A percentile compares a stretch with the other conserved stretches of the same genome.
phyloP scores from a whole-genome alignment of 2,797 vertebrate species.

The Eupleurogrammus muticus region DNA sequence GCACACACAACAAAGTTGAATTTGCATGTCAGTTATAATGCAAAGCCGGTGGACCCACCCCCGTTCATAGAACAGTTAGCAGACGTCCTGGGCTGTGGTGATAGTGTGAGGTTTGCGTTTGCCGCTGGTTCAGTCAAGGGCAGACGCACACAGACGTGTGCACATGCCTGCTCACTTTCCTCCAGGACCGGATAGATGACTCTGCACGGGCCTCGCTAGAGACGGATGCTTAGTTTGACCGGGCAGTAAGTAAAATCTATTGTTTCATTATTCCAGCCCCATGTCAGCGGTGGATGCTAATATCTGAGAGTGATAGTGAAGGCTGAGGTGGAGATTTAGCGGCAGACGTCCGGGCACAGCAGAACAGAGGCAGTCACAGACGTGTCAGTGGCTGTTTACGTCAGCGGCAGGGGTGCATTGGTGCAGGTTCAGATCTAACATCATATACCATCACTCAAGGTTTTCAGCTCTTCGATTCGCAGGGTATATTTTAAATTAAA shows the following conservation, averaged over 20 bases:
- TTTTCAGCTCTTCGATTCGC: conserved; percentile 29
- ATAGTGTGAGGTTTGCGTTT: conserved; percentile 70
- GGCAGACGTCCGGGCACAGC: conserved; percentile 39
- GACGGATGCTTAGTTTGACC: conserved; percentile 72
- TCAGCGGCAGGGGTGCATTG: conserved; percentile 16
- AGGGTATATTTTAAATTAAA: conserved; percentile 25
- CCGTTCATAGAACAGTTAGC: conserved; percentile 69
- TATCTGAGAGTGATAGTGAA: conserved; percentile 64
- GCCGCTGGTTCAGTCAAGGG: conserved; percentile 71
- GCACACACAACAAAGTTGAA: conserved; percentile 55
- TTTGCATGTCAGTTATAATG: conserved; percentile 87
- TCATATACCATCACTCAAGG: conserved; percentile 23
- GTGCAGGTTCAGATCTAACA: conserved; percentile 38
- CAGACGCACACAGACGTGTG: conserved; percentile 29
- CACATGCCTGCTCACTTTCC: conserved; percentile 37
- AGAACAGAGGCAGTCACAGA: conserved; percentile 36
- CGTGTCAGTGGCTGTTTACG: conserved; percentile 57
- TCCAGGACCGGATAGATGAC: conserved; percentile 61
- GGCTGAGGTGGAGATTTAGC: conserved; percentile 49
- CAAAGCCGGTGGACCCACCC: conserved; percentile 82
- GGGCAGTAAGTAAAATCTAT: conserved; percentile 79
- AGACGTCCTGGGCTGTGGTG: conserved; percentile 68
- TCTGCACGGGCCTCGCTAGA: conserved; percentile 60
- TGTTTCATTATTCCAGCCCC: conserved; percentile 66
- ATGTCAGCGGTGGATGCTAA: conserved; percentile 60